These are phyloP conservation scores for Cyphomyrmex costatus DNA, from an alignment of 1,140 invertebrate genomes.

Conservation along the genomic window DNA sequence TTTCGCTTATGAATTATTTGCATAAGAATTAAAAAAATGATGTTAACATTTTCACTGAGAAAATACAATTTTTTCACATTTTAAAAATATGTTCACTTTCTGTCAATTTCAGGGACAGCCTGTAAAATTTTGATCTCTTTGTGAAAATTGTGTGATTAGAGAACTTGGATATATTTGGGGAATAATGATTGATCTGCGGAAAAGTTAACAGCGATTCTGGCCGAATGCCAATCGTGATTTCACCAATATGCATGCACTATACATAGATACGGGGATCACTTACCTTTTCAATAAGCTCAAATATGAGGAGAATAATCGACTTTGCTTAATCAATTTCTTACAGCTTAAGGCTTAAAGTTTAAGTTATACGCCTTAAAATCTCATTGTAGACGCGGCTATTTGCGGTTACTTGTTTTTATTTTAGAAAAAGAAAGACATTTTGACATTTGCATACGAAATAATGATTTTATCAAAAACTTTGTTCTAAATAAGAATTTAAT, in stretches of 20 bases:
- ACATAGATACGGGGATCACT: conserved; percentile 40
- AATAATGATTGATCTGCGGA: conserved; percentile 28
- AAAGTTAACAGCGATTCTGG: conserved; percentile 61
- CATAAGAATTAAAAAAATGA: not conserved
- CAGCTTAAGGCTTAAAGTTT: too few relatives aligned
- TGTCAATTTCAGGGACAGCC: not conserved
- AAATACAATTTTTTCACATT: not conserved
- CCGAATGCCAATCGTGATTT: conserved; percentile 66
- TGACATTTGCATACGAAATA: not conserved
- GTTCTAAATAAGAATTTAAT: not conserved
- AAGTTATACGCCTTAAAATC: too few relatives aligned
- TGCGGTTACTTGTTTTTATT: conserved; percentile 45
- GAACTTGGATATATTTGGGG: conserved; percentile 40
- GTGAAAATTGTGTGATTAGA: conserved; percentile 21
- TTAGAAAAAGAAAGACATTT: not conserved
- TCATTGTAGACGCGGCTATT: conserved; percentile 5
- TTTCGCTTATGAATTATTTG: not conserved
- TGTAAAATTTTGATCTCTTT: not conserved
- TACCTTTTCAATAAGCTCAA: conserved; percentile 33
- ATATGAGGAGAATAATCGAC: too few relatives aligned
- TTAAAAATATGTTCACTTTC: not conserved
- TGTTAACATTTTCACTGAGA: not conserved
- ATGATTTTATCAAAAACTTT: not conserved
- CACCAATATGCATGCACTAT: conserved; percentile 63
- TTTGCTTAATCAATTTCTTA: too few relatives aligned